Evolutionary conservation across 2,113 vertebrate species (phyloP), one percentile per base, ranked within the genome.

Genomic region (Lutjanus erythropterus): DNA sequence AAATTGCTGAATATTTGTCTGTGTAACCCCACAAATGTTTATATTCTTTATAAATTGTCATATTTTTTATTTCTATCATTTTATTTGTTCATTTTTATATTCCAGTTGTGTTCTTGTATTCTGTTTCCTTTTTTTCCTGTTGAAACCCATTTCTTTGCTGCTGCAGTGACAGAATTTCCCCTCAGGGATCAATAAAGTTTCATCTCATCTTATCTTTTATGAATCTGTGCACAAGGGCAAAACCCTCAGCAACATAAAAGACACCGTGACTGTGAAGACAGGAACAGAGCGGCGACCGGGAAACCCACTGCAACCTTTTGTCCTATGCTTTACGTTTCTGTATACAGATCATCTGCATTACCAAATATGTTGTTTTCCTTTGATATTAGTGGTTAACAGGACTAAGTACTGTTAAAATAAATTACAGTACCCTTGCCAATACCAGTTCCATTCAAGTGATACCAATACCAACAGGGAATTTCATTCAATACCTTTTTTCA

Each of bases 151-250:
- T 81, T 69, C 49, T 71, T 37, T 65, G 6, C 69, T 27, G 44
- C 71, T 66, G 69, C 65, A 47, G 58, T 33, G 78, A 69, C 68
- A 76, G 55, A 64, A 75, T 77, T 55, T 80, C 62, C 68, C 62
- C 37, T 69, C 33, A 69, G 76, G 73, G 69, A 86, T 87, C 59
- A 80, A 88, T 81, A 76, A 88, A 72, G 39, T 61, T 80, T 77
- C 75, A 87, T 87, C 75, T 67, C 42, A 69, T 66, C 67, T 88
- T 66, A 73, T 78, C 53, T 70, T 85, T 80, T 84, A 84, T 64
- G 67, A 84, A 78, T 84, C 71, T 44, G 39, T 60, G 69, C 80
- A 84, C 75, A 47, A 73, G 52, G 61, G 37, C 47, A 50, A 73
- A 72, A 39, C 35, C 70, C 41, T 75, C 58, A 18, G 31, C 58